Base-by-base conservation (phyloP, 2,797 vertebrate species). In the Sternotherus odoratus region DNA sequence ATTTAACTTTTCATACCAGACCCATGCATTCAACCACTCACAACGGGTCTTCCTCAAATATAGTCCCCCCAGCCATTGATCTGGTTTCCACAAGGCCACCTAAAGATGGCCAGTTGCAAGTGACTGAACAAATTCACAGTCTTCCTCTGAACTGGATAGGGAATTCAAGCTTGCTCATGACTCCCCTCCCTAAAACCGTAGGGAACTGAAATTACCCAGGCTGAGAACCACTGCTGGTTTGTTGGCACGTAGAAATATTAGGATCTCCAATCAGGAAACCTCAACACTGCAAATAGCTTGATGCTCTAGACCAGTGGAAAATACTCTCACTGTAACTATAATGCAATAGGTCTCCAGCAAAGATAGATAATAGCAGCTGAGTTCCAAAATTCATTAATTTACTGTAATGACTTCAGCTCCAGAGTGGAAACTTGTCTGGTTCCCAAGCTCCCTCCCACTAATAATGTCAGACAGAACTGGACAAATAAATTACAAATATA, bases 31-130 rank as follows among this genome's bases (percentile, higher is more conserved):
- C 96, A 96, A 95, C 92, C 95, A 79, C 79, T 87, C 96, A 97
- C 96, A 97, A 96, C 93, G 96, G 96, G 81, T 87, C 89, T 57
- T 95, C 92, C 95, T 96, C 96, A 97, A 96, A 96, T 95, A 95
- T 92, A 91, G 88, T 88, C 50, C 86, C 86, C 91, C n/a, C 87
- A 94, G 92, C 93, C 93, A 95, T 96, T 96, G 92, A 97, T 96
- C 93, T 95, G 48, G 85, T 89, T 94, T 77, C 89, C 95, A 79
- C 75, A 91, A 93, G 91, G 93, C 57, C 79, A 66, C 92, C 95
- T 91, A 81, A 95, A 94, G 81, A 48, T 87, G 50, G 49, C 77
- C 79, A 78, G 79, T 6, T 91, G 16, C 43, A 90, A 95, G 93
- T 93, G 95, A 91, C 95, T 96, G 95, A 96, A 72, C 75, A 85